phyloP scores from a whole-genome alignment of 2,797 vertebrate species.

The Merluccius polli region DNA sequence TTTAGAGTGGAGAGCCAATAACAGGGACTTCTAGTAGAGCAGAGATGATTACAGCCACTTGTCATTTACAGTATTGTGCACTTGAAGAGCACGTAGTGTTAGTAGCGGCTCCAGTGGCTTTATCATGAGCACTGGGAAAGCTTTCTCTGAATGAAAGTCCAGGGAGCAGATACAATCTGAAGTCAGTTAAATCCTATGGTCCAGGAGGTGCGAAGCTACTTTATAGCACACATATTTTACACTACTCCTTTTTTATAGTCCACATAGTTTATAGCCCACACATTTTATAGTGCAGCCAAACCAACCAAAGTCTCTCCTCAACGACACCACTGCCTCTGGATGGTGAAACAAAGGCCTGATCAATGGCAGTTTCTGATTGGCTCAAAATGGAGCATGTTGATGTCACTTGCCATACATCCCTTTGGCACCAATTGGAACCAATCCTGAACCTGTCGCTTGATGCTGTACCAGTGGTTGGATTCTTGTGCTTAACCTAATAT shows the following conservation, averaged over 20 bases:
- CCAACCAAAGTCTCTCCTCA: neutral
- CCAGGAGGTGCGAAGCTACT: neutral
- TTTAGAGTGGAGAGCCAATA: conserved; percentile 33
- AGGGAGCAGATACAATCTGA: conserved; percentile 11
- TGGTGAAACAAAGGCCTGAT: neutral
- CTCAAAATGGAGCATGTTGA: neutral
- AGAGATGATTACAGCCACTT: conserved; percentile 44
- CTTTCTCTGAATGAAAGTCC: conserved; percentile 25
- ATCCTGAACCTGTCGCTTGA: neutral
- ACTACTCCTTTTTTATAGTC: neutral
- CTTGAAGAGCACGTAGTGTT: conserved; percentile 31
- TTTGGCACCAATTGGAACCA: too few relatives aligned
- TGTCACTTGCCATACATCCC: neutral
- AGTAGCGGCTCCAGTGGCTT: conserved; percentile 22
- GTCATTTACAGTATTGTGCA: conserved; percentile 38
- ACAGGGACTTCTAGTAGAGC: conserved; percentile 30
- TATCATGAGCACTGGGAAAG: conserved; percentile 23
- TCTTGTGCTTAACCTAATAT: neutral
- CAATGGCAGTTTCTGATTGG: neutral
- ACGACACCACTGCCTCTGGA: neutral
- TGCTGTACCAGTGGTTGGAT: neutral
- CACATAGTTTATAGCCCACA: neutral
- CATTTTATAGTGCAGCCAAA: neutral
- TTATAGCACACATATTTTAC: neutral
- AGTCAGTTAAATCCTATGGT: conserved; percentile 5